A percentile compares a stretch with the other conserved stretches of the same genome.
Conservation (phyloP, 2,113 vertebrate genomes). For the Zingel zingel region DNA sequence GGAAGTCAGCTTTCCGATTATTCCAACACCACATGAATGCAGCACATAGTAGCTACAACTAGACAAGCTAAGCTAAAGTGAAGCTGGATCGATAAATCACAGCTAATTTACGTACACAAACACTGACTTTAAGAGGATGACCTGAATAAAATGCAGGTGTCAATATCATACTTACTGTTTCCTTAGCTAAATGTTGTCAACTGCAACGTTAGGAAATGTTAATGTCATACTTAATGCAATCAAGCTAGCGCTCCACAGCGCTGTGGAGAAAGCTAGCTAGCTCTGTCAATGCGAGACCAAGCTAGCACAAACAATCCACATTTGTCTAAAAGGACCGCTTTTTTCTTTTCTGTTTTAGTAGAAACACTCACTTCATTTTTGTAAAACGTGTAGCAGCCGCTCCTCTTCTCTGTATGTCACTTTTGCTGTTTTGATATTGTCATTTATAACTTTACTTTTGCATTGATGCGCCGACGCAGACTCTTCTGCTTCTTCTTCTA, state of each 20-base stretch:
- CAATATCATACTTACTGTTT: not conserved
- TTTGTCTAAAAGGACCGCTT: not conserved
- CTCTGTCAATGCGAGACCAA: too few species aligned
- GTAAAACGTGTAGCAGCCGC: not conserved
- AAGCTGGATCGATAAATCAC: not conserved
- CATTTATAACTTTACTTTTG: not conserved
- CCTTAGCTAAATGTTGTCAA: not conserved
- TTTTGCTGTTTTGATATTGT: not conserved
- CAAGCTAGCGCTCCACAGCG: not conserved
- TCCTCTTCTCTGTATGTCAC: constrained; percentile 2
- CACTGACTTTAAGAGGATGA: not conserved
- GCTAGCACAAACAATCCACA: too few species aligned
- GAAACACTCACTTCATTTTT: constrained; percentile 76
- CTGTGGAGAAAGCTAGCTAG: too few species aligned
- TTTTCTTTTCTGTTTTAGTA: not conserved
- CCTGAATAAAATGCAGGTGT: not conserved
- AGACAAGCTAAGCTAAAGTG: constrained; percentile 6
- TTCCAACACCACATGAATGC: not conserved
- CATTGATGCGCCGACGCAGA: accelerated
- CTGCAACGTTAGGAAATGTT: too few species aligned
- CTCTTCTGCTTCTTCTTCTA: not conserved
- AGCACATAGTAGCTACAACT: not conserved
- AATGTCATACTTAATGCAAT: not conserved
- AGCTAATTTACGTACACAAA: not conserved
- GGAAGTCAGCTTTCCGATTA: not conserved